Evolutionary conservation across 1,140 invertebrate species (phyloP).

Genomic region (Babylonia areolata): DNA sequence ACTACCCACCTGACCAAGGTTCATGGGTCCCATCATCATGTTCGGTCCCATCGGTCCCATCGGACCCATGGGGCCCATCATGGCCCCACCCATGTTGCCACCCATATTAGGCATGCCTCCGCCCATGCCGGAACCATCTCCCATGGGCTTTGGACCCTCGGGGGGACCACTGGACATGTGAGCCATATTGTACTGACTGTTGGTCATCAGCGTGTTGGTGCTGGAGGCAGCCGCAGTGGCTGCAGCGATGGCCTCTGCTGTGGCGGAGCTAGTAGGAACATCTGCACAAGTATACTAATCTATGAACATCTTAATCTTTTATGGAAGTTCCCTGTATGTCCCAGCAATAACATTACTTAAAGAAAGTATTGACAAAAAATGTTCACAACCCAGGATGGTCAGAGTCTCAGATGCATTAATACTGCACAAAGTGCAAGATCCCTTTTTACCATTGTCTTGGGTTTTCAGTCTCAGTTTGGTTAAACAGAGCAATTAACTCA

Average conservation of each 20-base stretch:
- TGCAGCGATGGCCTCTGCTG: constrained; percentile 23
- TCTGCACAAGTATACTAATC: neutral
- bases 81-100: constrained; percentile 38
- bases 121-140: neutral
- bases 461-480: too few relatives aligned
- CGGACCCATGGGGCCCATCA: constrained; percentile 75
- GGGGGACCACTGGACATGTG: neutral
- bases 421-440: too few relatives aligned
- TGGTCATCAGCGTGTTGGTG: constrained; percentile 37
- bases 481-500: too few relatives aligned
- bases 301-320: neutral
- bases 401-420: too few relatives aligned
- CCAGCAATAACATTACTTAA: neutral
- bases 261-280: neutral
- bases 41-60: constrained; percentile 76
- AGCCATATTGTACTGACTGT: constrained; percentile 31
- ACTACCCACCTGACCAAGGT: constrained; percentile 53
- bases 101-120: constrained; percentile 1
- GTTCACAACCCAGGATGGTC: too few relatives aligned
- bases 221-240: constrained; percentile 34
- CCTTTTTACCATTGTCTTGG: too few relatives aligned
- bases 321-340: neutral
- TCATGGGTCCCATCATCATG: constrained; percentile 79
- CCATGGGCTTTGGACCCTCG: neutral
- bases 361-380: neutral